Evolutionary conservation across 2,888 invertebrate species (phyloP).

Genomic region (Icerya purchasi): DNA sequence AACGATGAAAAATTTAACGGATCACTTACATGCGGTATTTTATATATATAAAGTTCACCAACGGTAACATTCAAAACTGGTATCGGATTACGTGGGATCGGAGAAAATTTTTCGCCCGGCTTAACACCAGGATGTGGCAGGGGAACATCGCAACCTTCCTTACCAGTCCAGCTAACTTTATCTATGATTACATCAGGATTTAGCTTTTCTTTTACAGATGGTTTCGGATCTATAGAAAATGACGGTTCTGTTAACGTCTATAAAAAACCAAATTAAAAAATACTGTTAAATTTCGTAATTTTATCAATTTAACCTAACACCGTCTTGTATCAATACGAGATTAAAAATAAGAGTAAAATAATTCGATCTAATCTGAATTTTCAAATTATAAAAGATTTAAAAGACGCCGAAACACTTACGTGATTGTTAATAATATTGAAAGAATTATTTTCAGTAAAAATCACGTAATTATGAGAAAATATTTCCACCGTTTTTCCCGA

Average conservation of each 20-base stretch:
- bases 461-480: too few species aligned
- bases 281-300: too few species aligned
- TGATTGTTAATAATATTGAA: too few species aligned
- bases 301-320: too few species aligned
- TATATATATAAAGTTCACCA: constrained; percentile 57
- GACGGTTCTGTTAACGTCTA: constrained; percentile 27
- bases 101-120: constrained; percentile 39
- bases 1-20: background rate
- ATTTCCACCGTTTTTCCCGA: too few species aligned
- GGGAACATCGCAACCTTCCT: constrained; percentile 40
- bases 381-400: too few species aligned
- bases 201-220: constrained; percentile 34
- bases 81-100: constrained; percentile 62
- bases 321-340: too few species aligned
- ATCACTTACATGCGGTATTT: constrained; percentile 52
- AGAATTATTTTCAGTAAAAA: too few species aligned
- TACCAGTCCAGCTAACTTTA: constrained; percentile 40
- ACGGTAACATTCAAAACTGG: constrained; percentile 62
- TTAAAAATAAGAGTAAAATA: too few species aligned
- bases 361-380: too few species aligned
- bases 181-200: constrained; percentile 37
- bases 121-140: constrained; percentile 25
- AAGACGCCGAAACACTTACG: too few species aligned
- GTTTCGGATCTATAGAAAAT: background rate
- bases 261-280: constrained; percentile 4